Conservation (phyloP, 2,113 vertebrate genomes). For the Xenopus laevis region DNA sequence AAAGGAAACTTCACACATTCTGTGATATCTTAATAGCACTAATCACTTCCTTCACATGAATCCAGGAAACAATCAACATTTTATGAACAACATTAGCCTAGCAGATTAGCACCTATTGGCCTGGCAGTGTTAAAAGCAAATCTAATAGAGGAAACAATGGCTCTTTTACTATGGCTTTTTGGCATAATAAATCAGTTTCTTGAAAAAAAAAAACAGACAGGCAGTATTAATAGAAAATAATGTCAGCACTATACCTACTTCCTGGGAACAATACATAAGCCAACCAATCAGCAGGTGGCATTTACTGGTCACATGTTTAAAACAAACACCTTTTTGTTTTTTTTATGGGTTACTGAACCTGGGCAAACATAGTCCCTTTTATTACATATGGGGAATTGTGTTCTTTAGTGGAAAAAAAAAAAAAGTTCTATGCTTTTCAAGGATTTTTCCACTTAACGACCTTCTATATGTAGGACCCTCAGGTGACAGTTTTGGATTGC, state of each 20-base stretch:
- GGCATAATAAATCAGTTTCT: not conserved
- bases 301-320: too few relatives aligned
- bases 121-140: slow-evolving; percentile 39
- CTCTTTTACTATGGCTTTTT: not conserved
- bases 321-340: too few relatives aligned
- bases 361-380: too few relatives aligned
- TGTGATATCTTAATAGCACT: slow-evolving; percentile 65
- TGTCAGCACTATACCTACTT: not conserved
- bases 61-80: slow-evolving; percentile 65
- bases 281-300: too few relatives aligned
- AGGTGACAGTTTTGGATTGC: too few relatives aligned
- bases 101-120: slow-evolving; percentile 43
- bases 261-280: too few relatives aligned
- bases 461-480: too few relatives aligned
- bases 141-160: not conserved
- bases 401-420: too few relatives aligned
- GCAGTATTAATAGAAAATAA: not conserved
- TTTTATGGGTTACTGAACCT: too few relatives aligned
- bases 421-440: too few relatives aligned
- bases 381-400: too few relatives aligned
- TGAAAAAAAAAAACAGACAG: not conserved
- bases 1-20: slow-evolving; percentile 68
- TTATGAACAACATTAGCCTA: slow-evolving; percentile 47
- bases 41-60: slow-evolving; percentile 56
- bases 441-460: too few relatives aligned